Evolutionary conservation across 2,113 vertebrate species (phyloP).

Genomic region (Fukomys damarensis): DNA sequence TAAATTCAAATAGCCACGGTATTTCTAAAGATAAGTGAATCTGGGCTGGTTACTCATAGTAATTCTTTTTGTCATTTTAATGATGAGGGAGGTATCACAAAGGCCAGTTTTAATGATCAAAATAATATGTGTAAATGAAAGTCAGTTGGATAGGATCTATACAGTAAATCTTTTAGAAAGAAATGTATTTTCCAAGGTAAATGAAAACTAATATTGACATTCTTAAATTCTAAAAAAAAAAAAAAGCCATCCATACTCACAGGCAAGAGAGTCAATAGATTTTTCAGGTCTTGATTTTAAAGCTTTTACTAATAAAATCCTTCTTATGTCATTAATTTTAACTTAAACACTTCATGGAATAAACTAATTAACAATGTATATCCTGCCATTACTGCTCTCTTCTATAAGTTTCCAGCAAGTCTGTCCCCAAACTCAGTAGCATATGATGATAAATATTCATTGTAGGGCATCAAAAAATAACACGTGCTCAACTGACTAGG

Average conservation of each 20-base stretch:
- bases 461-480: neutral
- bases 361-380: neutral
- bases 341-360: neutral
- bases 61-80: neutral
- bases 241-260: neutral
- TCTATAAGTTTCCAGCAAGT: neutral
- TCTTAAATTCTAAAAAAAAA: neutral
- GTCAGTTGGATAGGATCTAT: neutral
- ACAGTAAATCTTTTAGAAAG: neutral
- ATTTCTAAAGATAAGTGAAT: neutral
- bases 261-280: neutral
- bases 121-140: conserved; percentile 31
- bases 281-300: neutral
- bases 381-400: neutral
- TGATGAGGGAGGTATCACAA: neutral
- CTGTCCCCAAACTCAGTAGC: neutral
- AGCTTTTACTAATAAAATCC: neutral
- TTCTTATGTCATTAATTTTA: neutral
- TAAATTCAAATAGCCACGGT: neutral
- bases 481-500: neutral
- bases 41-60: neutral
- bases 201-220: neutral
- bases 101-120: neutral
- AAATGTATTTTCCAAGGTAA: neutral
- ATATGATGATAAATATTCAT: neutral